These are phyloP conservation scores for Polypedilum pembai DNA, from an alignment of 1,140 invertebrate genomes.

Conservation along the genomic window DNA sequence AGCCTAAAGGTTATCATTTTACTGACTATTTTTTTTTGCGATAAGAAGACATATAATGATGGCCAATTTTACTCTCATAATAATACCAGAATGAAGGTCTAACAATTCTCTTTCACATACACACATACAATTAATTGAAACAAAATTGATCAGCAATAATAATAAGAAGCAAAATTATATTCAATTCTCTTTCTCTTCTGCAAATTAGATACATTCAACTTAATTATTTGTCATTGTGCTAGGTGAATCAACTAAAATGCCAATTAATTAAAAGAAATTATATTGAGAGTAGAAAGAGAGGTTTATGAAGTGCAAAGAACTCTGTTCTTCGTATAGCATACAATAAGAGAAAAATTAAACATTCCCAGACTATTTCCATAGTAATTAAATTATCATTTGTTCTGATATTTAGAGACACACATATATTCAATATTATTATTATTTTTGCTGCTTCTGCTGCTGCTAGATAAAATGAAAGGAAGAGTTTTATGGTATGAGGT, in stretches of 20 bases:
- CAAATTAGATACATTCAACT: slow-evolving; percentile 21
- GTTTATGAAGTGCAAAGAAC: neutral
- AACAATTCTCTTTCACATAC: no score
- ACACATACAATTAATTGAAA: no score
- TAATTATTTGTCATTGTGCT: slow-evolving; percentile 15
- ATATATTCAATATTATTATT: slow-evolving; percentile 10
- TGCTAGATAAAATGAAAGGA: no score
- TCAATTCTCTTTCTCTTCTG: neutral
- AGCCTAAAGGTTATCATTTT: no score
- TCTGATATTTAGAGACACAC: neutral
- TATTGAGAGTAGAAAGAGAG: neutral
- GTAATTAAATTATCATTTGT: slow-evolving; percentile 27
- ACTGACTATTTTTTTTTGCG: no score
- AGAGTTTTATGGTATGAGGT: neutral
- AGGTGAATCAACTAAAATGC: slow-evolving; percentile 22
- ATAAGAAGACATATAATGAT: no score
- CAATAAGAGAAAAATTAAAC: slow-evolving; percentile 1
- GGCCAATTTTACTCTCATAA: no score
- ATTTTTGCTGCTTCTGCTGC: neutral
- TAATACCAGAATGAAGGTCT: no score
- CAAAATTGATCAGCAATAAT: no score
- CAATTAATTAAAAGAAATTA: slow-evolving; percentile 28
- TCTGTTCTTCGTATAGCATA: neutral
- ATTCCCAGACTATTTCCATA: slow-evolving; percentile 20
- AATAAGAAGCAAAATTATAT: no score